Conservation (phyloP, 64 coral and sea anemone species). For the Stichodactyla helianthus region DNA sequence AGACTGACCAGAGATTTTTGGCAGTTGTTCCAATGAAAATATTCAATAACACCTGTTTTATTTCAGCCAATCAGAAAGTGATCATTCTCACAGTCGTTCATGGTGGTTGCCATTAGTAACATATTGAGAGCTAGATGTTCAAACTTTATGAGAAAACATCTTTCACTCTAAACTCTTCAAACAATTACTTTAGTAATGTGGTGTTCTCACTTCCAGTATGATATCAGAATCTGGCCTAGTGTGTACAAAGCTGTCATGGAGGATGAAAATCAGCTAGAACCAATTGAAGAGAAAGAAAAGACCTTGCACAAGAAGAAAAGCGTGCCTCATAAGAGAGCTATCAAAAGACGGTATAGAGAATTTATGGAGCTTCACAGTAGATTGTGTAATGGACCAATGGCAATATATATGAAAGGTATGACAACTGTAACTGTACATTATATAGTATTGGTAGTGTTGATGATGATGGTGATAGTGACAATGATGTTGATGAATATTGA, state of each 20-base stretch:
- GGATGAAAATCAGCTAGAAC: constrained; percentile 1
- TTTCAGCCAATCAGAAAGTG: too few relatives aligned
- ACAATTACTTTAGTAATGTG: neutral
- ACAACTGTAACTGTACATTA: too few relatives aligned
- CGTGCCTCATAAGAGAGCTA: constrained; percentile 50
- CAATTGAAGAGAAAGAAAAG: constrained; percentile 10
- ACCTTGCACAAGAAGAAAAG: constrained; percentile 6
- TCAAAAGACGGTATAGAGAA: constrained; percentile 86
- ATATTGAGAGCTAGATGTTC: too few relatives aligned
- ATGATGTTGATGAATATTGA: too few relatives aligned
- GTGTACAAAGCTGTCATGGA: constrained; percentile 14
- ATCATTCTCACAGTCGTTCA: too few relatives aligned
- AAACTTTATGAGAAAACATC: too few relatives aligned
- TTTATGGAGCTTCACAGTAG: constrained; percentile 97
- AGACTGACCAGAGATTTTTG: too few relatives aligned
- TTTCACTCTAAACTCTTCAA: neutral
- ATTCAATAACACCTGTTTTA: too few relatives aligned
- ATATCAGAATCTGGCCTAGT: constrained; percentile 75
- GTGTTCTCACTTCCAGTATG: constrained; percentile 45
- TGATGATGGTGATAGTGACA: too few relatives aligned
- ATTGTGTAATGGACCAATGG: constrained; percentile 47
- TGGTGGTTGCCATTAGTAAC: too few relatives aligned
- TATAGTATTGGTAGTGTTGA: too few relatives aligned
- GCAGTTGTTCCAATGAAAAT: too few relatives aligned
- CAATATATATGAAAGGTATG: constrained; percentile 70